Percentiles rank a stretch among this genome's conserved stretches.
Conservation (phyloP, 2,113 vertebrate species). For the Chloebia gouldiae region DNA sequence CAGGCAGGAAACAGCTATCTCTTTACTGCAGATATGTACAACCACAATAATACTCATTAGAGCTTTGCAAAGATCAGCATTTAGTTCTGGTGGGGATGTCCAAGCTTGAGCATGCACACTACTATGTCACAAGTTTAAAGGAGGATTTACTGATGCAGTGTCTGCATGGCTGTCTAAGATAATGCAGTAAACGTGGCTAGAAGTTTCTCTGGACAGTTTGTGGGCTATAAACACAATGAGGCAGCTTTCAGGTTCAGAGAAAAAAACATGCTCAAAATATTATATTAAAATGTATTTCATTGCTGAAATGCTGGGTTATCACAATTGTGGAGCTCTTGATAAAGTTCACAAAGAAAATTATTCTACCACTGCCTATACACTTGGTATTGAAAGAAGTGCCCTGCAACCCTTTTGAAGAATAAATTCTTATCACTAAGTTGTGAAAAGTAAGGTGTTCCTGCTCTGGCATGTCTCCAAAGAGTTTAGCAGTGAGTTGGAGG, state of each 20-base stretch:
- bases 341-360: background rate
- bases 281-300: background rate
- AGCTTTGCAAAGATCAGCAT: background rate
- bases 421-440: background rate
- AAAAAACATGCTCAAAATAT: background rate
- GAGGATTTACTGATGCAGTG: background rate
- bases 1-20: conserved; percentile 9
- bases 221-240: background rate
- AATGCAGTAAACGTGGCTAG: background rate
- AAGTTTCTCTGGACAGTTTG: background rate
- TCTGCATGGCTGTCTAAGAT: background rate
- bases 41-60: background rate
- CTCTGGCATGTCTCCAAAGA: background rate
- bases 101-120: background rate
- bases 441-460: background rate
- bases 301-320: background rate
- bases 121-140: background rate
- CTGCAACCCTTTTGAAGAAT: background rate
- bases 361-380: background rate
- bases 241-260: background rate
- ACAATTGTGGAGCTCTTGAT: background rate
- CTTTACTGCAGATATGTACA: background rate
- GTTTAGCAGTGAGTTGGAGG: background rate
- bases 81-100: background rate
- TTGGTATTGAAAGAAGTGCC: background rate